phyloP scores from a whole-genome alignment of 2,888 invertebrate species.

The Agrochola macilenta region DNA sequence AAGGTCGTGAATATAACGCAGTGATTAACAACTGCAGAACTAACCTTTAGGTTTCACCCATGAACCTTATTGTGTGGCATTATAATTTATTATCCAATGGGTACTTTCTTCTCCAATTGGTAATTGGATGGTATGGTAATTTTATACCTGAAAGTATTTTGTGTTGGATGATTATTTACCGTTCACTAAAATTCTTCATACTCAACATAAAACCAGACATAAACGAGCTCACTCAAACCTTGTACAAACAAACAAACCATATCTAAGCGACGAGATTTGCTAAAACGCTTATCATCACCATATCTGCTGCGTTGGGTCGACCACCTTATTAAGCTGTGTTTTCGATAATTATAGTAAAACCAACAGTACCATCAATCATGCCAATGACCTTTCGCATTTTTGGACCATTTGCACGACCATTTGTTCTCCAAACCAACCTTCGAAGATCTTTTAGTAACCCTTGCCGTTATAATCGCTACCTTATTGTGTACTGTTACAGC shows the following conservation, averaged over 20 bases:
- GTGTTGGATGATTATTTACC: not conserved
- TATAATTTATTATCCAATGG: not conserved
- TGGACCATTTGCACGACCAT: slow-evolving; percentile 73
- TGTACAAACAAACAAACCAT: slow-evolving; percentile 39
- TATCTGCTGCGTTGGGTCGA: slow-evolving; percentile 64
- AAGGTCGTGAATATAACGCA: slow-evolving; percentile 29
- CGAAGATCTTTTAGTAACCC: slow-evolving; percentile 53
- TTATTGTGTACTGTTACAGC: slow-evolving; percentile 58
- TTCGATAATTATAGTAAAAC: slow-evolving; percentile 68
- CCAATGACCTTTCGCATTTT: slow-evolving; percentile 80
- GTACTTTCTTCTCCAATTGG: slow-evolving; percentile 5
- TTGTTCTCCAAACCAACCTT: slow-evolving; percentile 69
- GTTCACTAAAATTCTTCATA: slow-evolving; percentile 2
- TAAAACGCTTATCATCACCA: slow-evolving; percentile 56
- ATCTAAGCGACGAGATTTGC: slow-evolving; percentile 36
- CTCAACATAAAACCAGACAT: not conserved
- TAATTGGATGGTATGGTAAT: too few relatives aligned
- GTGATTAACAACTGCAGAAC: not conserved
- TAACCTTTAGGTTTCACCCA: slow-evolving; percentile 1
- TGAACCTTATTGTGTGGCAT: slow-evolving; percentile 6
- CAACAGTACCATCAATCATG: slow-evolving; percentile 77
- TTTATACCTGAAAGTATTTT: not conserved
- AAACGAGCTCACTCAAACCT: slow-evolving; percentile 21
- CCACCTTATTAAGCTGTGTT: slow-evolving; percentile 64
- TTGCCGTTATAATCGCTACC: slow-evolving; percentile 64